Evolutionary conservation across 2,888 invertebrate genomes (phyloP).

Genomic region (Uloborus plumipes): DNA sequence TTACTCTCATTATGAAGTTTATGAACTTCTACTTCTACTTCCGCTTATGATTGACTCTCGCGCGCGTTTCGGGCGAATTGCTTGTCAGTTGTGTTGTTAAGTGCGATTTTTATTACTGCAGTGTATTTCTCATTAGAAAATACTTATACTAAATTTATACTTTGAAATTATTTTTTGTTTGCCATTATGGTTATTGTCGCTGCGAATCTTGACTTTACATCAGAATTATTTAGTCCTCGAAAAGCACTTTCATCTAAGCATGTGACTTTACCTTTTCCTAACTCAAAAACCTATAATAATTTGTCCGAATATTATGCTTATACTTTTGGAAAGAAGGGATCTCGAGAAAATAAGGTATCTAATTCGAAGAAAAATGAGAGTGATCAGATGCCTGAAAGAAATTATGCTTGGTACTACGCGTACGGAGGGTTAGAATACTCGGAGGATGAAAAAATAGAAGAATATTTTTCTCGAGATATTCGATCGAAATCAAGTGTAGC

Average conservation of each 20-base stretch:
- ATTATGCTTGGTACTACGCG: conserved; percentile 37
- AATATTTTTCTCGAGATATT: no score
- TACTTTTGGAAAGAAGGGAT: conserved; percentile 4
- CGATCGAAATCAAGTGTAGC: no score
- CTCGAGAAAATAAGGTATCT: neutral
- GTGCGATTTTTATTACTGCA: no score
- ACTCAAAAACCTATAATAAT: conserved; percentile 45
- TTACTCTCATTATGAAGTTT: neutral
- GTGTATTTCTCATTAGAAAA: no score
- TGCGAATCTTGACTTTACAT: conserved; percentile 39
- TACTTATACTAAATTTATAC: no score
- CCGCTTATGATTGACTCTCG: neutral
- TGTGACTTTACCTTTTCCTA: conserved; percentile 25
- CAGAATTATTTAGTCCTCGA: conserved; percentile 32
- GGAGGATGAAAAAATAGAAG: neutral
- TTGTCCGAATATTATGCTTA: conserved; percentile 40
- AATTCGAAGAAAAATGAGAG: neutral
- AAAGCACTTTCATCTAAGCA: neutral
- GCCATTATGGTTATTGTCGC: no score
- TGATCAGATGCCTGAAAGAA: conserved; percentile 11
- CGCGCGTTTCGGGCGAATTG: no score
- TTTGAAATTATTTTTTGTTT: no score
- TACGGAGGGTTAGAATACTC: conserved; percentile 11
- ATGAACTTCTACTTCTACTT: conserved; percentile 11
- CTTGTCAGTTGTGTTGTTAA: no score